Evolutionary conservation across 2,888 invertebrate genomes (phyloP).

Genomic region (Camptogramma bilineatum): DNA sequence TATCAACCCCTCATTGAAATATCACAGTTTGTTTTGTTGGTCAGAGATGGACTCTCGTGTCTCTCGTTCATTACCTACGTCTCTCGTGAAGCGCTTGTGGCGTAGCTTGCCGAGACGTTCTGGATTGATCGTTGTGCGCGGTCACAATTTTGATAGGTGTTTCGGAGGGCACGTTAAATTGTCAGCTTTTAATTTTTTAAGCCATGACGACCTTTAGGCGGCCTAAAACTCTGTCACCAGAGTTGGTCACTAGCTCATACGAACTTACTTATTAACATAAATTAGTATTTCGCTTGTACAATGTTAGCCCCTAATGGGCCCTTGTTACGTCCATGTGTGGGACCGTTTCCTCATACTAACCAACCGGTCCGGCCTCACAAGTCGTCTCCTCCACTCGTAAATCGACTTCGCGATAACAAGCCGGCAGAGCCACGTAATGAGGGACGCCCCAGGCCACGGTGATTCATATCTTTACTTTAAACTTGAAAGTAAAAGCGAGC

Average conservation of each 20-base stretch:
- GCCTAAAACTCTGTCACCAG: no score
- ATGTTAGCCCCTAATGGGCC: slow-evolving; percentile 13
- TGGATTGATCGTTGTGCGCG: no score
- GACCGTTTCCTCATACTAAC: slow-evolving; percentile 53
- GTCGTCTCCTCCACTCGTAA: slow-evolving; percentile 33
- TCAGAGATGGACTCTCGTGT: not conserved
- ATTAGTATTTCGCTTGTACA: not conserved
- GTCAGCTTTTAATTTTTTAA: no score
- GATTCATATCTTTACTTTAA: slow-evolving; percentile 56
- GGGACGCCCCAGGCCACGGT: slow-evolving; percentile 52
- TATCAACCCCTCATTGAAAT: not conserved
- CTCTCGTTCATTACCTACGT: no score
- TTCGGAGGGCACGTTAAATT: no score
- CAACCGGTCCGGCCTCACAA: slow-evolving; percentile 48
- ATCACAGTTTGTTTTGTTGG: not conserved
- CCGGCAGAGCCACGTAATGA: slow-evolving; percentile 44
- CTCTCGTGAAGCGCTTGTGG: no score
- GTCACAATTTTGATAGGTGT: no score
- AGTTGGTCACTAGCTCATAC: not conserved
- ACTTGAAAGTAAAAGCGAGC: slow-evolving; percentile 42
- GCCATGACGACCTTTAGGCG: no score
- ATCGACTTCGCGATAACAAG: slow-evolving; percentile 50
- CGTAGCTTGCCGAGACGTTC: no score
- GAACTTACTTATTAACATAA: no score
- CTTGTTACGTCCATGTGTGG: slow-evolving; percentile 25